Conservation (phyloP, 1,140 invertebrate species). For the Aphidius ervi region DNA sequence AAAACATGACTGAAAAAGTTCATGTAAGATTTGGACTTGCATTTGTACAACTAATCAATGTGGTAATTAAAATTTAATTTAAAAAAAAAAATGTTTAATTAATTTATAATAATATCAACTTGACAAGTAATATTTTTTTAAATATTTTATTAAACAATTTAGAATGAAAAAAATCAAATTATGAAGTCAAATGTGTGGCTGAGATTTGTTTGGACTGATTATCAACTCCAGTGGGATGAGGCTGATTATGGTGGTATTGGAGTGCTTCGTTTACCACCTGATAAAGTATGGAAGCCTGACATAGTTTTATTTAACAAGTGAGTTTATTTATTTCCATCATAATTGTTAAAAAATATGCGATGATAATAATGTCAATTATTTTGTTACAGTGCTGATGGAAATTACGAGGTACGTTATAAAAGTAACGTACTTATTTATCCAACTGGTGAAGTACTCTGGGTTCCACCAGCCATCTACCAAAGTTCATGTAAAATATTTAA, state of each 20-base stretch:
- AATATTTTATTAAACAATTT: conserved; percentile 38
- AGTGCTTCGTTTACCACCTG: conserved; percentile 89
- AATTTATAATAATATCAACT: conserved; percentile 2
- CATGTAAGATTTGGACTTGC: conserved; percentile 94
- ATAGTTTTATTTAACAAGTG: conserved; percentile 99
- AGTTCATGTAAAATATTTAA: conserved; percentile 71
- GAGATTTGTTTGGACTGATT: conserved; percentile 95
- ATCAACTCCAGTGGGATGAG: conserved; percentile 96
- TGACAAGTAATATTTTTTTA: conserved; percentile 11
- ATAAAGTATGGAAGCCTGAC: conserved; percentile 99
- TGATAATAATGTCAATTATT: neutral
- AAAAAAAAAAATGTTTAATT: conserved; percentile 12
- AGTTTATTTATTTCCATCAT: conserved; percentile 45
- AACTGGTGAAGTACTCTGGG: conserved; percentile 90
- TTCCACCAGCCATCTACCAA: conserved; percentile 98
- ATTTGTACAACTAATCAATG: conserved; percentile 98
- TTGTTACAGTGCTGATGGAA: conserved; percentile 84
- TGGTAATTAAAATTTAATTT: conserved; percentile 63
- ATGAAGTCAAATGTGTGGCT: conserved; percentile 99
- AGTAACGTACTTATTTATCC: conserved; percentile 95
- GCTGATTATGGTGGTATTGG: conserved; percentile 96
- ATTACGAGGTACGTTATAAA: conserved; percentile 95
- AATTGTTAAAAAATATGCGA: conserved; percentile 2
- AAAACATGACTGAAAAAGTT: conserved; percentile 96
- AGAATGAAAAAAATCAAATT: conserved; percentile 99